Base-by-base conservation (phyloP, 2,113 vertebrate species). In the Nanger granti region DNA sequence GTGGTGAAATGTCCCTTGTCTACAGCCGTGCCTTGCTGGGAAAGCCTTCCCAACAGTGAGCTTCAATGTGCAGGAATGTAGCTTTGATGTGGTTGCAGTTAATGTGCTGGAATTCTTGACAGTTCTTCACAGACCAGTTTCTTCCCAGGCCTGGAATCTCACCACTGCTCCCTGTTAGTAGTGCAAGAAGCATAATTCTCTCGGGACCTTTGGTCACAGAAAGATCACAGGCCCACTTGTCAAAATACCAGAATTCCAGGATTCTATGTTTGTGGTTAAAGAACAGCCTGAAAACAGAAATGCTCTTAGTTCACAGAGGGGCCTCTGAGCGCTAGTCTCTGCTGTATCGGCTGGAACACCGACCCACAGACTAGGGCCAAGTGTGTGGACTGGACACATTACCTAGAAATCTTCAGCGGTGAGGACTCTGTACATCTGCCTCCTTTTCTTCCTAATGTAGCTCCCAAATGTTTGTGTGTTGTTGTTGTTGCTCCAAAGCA, bases 371-470 rank as follows among this genome's bases (percentile, higher is more conserved):
- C 94, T 79, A 90, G 59, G 87, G 62, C 95, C 69, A 90, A 69
- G 24, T 82, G 82, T 76, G 37, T 95, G 60, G 55, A 83, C 37
- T 96, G 37, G 5, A 2, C 11, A 94, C 88, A 5, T 97, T 95
- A 97, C 92, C 82, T 60, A 97, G 66, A 92, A 94, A 95, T 93
- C n/a, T 85, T 87, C 97, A 97, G 85, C 62, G 73, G 76, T 90
- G 76, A 93, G 80, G 90, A 83, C 13, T 0, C 2, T 80, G 89
- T 95, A 97, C 96, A 94, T 96, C 96, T 47, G 10, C 8, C 8
- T 86, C 31, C 1, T 60, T 41, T 52, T 1, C 34, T 92, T 37
- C 22, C 24, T 93, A 24, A 87, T 14, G 14, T 34, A 60, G 47
- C 44, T 31, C 17, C 18, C 11, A 31, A 29, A 62, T 7, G 7